Evolutionary conservation across 2,113 vertebrate genomes (phyloP), one percentile per base, ranked within the genome.

Genomic region (Calcarius ornatus): DNA sequence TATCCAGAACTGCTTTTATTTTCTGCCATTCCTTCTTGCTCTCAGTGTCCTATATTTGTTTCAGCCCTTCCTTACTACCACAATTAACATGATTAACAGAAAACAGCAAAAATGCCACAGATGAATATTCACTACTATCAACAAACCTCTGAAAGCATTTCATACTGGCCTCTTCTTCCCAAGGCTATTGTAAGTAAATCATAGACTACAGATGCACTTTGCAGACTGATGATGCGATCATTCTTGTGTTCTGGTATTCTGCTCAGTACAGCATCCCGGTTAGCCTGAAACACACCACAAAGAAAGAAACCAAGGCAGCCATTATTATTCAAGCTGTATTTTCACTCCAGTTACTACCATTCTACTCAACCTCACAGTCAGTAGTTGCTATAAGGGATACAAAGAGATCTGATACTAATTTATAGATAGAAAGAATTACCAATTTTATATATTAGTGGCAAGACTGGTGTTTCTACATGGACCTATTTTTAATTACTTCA

Each of bases 141-240:
- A 94, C 94, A 89, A 96, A 99, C 99, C 99, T 99, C 99, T 18
- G 99, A 99, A 24, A 99, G 98, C 99, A 99, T 99, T 98, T 99
- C 99, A 60, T 99, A 99, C 85, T 99, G 99, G 84, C 99, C 99
- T 90, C 99, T 98, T 95, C 99, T 98, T 64, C 99, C 99, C 83
- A 99, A 98, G 48, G 99, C 99, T 8, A 99, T 99, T 4, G 99
- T 99, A 84, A 99, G 98, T 61, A 99, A 97, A 95, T 99, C 99
- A 0, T 99, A 99, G 54, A 99, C 99, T 81, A 99, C 99, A 10
- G 99, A 99, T 3, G 99, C 99, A 6, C 99, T 99, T 98, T 99
- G 99, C 50, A 99, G 97, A 93, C 99, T 99, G 97, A 99, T 99
- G 97, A 99, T 99, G 1, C 99, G 99, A 86, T 99, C 99, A 0